Evolutionary conservation across 2,888 invertebrate genomes (phyloP).

Genomic region (Heliconius erato): DNA sequence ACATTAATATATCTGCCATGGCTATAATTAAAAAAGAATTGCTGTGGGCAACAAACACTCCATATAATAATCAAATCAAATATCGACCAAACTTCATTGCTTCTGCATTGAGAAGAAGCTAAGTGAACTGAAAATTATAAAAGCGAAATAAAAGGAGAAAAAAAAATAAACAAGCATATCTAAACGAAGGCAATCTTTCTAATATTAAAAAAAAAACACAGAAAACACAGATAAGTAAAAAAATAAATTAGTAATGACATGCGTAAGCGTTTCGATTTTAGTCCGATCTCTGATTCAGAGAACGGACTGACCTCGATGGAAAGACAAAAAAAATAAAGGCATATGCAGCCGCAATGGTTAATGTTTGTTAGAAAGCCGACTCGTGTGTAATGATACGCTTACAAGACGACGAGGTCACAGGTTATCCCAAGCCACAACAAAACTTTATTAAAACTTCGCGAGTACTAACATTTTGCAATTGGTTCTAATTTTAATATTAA

Average conservation of each 20-base stretch:
- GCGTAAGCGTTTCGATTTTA: constrained; percentile 48
- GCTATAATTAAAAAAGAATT: constrained; percentile 73
- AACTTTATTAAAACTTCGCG: constrained; percentile 68
- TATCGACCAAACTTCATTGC: constrained; percentile 69
- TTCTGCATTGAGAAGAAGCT: constrained; percentile 81
- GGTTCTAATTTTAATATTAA: background rate
- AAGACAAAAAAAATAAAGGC: constrained; percentile 53
- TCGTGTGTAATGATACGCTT: constrained; percentile 65
- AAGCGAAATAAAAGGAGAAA: constrained; percentile 48
- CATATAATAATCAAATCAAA: constrained; percentile 19
- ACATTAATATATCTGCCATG: constrained; percentile 52
- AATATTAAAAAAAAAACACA: constrained; percentile 47
- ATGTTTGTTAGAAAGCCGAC: constrained; percentile 69
- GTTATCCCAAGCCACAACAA: constrained; percentile 84
- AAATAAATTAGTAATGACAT: constrained; percentile 57
- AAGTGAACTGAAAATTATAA: constrained; percentile 52
- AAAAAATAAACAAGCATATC: constrained; percentile 53
- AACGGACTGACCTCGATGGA: constrained; percentile 23
- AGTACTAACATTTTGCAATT: constrained; percentile 57
- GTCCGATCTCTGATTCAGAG: constrained; percentile 26
- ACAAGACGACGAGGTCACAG: constrained; percentile 58
- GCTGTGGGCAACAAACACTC: constrained; percentile 72
- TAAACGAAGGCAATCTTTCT: constrained; percentile 41
- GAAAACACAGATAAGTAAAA: constrained; percentile 48
- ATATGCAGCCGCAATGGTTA: constrained; percentile 83